phyloP scores from a whole-genome alignment of 2,888 invertebrate species.

The Polyommatus icarus region DNA sequence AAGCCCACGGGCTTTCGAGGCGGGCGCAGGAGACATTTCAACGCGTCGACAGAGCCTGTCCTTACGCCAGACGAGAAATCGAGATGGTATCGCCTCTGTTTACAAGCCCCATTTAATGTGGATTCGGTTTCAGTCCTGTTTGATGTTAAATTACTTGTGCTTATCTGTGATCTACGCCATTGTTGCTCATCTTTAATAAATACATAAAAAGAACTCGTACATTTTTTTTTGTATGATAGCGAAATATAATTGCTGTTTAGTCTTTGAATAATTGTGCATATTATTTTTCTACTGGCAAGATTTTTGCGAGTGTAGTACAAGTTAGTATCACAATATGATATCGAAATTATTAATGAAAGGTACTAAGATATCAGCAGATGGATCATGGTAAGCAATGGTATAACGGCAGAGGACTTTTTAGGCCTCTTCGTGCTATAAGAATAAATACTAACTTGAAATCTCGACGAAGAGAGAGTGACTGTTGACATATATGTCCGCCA shows the following conservation, averaged over 20 bases:
- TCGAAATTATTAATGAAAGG: too few relatives aligned
- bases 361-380: too few relatives aligned
- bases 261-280: too few relatives aligned
- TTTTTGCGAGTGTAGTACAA: too few relatives aligned
- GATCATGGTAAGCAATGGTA: too few relatives aligned
- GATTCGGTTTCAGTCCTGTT: conserved; percentile 19
- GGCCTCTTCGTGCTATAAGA: too few relatives aligned
- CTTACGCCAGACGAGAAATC: neutral
- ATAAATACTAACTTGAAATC: too few relatives aligned
- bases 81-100: conserved; percentile 27
- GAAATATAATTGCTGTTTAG: neutral
- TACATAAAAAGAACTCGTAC: neutral
- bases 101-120: conserved; percentile 28
- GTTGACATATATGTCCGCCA: too few relatives aligned
- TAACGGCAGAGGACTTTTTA: too few relatives aligned
- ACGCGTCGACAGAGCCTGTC: neutral
- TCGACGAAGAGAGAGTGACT: too few relatives aligned
- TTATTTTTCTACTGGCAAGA: too few relatives aligned
- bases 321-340: too few relatives aligned
- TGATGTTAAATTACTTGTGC: conserved; percentile 14
- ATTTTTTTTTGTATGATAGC: neutral
- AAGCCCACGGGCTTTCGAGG: neutral
- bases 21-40: neutral
- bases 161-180: conserved; percentile 11
- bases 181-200: conserved; percentile 5